Evolutionary conservation across 2,888 invertebrate species (phyloP), one percentile per base, ranked within the genome.

Genomic region (Cetonia aurata): DNA sequence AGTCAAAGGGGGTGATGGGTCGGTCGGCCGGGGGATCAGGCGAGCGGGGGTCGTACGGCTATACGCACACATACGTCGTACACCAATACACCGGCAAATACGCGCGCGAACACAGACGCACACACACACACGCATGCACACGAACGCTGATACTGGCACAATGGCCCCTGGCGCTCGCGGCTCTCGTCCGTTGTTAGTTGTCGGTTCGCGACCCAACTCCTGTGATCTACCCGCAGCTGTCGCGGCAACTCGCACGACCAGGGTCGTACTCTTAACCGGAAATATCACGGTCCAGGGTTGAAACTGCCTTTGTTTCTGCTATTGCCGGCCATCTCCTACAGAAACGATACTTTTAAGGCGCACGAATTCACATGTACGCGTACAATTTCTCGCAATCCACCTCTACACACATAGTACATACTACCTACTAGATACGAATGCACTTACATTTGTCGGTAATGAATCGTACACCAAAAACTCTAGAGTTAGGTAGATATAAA

Each of bases 121-220:
- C 31, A 25, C 65, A 12, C 48, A 55, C 56, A 41, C 25, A 52
- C 55, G 17, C 33, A 41, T 60, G 55, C 62, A 60, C 60, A 65
- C 65, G 12, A 69, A 72, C 70, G 72, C 73, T 71, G 74, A 71
- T 74, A 72, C 73, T 85, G 84, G 86, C 85, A 75, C 85, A 83
- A 84, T 81, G 85, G 85, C 84, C 84, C 83, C 76, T 82, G 73
- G 73, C 81, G 83, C 84, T 83, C 82, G 84, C 83, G 82, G 82
- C 83, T 81, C 83, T 84, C 83, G 83, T 85, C 84, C 83, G 81
- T 81, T 82, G 85, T 85, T 85, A 82, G 84, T 85, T 83, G 85
- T 85, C 85, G 86, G 83, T 83, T 80, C 85, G 85, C 86, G 86
- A 73, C 74, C 69, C 71, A 70, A 72, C 70, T 70, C 70, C 76